Base-by-base conservation (phyloP, 2,888 invertebrate species). In the Cosmopolites sordidus region DNA sequence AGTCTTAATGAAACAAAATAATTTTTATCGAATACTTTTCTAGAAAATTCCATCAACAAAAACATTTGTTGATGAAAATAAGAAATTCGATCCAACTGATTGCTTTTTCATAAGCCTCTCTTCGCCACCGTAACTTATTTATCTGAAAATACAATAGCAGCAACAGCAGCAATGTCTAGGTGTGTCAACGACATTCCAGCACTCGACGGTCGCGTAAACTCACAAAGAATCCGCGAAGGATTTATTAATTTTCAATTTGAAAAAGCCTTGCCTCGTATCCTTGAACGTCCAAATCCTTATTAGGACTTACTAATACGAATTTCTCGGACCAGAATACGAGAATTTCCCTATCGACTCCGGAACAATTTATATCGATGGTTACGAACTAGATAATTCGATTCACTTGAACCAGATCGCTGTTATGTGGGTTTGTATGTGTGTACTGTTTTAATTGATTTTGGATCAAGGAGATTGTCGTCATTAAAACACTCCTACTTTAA, bases 111-210 rank as follows among this genome's bases (percentile, higher is more conserved):
- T 33, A 33, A 33, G 12, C 33, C 8, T 33, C 33, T 33, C 5
- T 33, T 11, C 8, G 11, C 33, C 8, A 4, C 5, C 33, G n/a
- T n/a, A 12, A 33, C 33, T 33, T 33, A 33, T 33, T n/a, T 3
- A 33, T 33, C 33, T 33, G 33, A 33, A 12, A 33, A 5, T 12
- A 33, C 33, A 33, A 33, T 33, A 33, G 33, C 33, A 12, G 33
- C n/a, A 33, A n/a, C 12, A 22, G 22, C 22, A 22, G 8, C 22
- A 22, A 33, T 6, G 33, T 33, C 22, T 48, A 56, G 56, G 56
- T 48, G 56, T 56, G 56, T 51, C 56, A 51, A 56, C 56, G 45
- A 51, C 56, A 56, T 56, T 56, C 56, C 51, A 51, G 44, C 16
- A 51, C 37, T 22, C 40, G 29, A 2, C 22, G 16, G 42, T 11